Base-by-base conservation (phyloP, 1,140 invertebrate species). In the Muscidifurax raptorellus region DNA sequence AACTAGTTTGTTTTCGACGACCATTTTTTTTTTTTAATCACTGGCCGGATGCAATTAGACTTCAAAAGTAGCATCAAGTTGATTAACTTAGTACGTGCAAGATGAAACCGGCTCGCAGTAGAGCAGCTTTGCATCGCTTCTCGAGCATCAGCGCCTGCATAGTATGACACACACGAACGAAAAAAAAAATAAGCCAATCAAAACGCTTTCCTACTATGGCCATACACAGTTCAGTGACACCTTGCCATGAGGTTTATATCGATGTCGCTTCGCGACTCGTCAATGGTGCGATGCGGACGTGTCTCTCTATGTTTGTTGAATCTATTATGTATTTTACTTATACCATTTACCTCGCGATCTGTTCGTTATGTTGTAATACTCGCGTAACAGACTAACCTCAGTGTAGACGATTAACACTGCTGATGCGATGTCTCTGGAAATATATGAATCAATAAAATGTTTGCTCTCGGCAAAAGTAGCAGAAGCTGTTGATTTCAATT, bases 251-350 rank as follows among this genome's bases (percentile, higher is more conserved):
- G 80, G 67, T 82, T 76, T 79, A 44, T 72, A 78, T 80, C 74
- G 79, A 69, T 85, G 75, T 69, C 84, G 87, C 80, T 88, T 87
- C 88, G 89, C 87, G 88, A 88, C 83, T 86, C 82, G 91, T 91
- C 90, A 91, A 90, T 91, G 90, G 91, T 88, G 89, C 88, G 87
- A 92, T 91, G 86, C 90, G 90, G 90, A 91, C 87, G 83, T 87
- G 69, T 78, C 47, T 78, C 47, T 59, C 25, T 75, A 27, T 82
- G 25, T 75, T 75, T 82, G 25, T 52, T 27, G 27, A 72, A 74
- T 69, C 28, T 69, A 69, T 69, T 18, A 69, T 28, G 28, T 13
- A 27, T 28, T 69, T n/a, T 28, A 13, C 28, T 27, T 27, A 5
- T n/a, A 27, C 25, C 27, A 69, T 69, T 69, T n/a, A 69, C 22